Conservation (phyloP, 2,113 vertebrate genomes). For the Anolis sagrei region DNA sequence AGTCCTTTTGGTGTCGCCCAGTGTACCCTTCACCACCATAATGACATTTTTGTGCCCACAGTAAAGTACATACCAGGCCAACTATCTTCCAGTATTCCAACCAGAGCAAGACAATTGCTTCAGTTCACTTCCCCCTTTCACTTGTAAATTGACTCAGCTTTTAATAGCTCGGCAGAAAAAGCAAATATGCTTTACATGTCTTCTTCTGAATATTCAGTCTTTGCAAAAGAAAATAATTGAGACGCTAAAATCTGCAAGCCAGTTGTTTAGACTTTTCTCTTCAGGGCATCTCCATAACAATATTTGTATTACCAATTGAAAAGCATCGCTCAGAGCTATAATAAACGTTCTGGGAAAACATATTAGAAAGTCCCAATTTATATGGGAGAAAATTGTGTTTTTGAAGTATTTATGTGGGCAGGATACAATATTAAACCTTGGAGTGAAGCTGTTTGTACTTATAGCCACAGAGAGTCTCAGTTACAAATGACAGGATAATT, state of each 20-base stretch:
- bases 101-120: background rate
- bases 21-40: too few species aligned
- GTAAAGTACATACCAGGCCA: too few species aligned
- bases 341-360: conserved; percentile 42
- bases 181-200: conserved; percentile 10
- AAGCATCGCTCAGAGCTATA: conserved; percentile 20
- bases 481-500: conserved; percentile 60
- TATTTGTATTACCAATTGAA: conserved; percentile 48
- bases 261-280: conserved; percentile 31
- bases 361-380: conserved; percentile 59
- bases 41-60: too few species aligned
- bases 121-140: background rate
- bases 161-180: conserved; percentile 16
- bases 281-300: conserved; percentile 12
- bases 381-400: conserved; percentile 54
- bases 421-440: conserved; percentile 44
- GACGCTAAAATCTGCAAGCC: conserved; percentile 16
- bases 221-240: conserved; percentile 24
- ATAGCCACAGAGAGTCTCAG: conserved; percentile 46
- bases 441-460: conserved; percentile 48
- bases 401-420: conserved; percentile 53
- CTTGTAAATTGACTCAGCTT: background rate
- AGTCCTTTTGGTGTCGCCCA: too few species aligned
- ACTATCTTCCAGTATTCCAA: background rate
- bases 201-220: background rate